phyloP scores from a whole-genome alignment of 2,797 vertebrate species.

The Ceryle rudis region DNA sequence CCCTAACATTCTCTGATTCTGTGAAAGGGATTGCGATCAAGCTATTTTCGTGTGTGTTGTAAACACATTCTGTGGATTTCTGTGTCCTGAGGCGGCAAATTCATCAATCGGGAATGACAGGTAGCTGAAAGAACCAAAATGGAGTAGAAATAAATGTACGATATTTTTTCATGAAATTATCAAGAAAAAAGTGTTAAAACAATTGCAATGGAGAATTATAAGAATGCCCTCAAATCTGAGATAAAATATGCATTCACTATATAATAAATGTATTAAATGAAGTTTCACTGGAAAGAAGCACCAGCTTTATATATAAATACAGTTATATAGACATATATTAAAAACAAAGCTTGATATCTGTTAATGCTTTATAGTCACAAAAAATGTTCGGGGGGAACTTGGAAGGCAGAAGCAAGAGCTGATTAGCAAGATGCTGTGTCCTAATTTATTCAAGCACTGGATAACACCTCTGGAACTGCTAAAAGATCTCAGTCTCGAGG shows the following conservation, averaged over 20 bases:
- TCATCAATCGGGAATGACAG: neutral
- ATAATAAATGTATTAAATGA: neutral
- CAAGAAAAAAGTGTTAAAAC: neutral
- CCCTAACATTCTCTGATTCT: no score
- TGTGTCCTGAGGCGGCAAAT: neutral
- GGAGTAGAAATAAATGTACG: neutral
- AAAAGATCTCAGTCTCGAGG: neutral
- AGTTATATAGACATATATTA: neutral
- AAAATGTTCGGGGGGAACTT: neutral
- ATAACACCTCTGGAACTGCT: neutral
- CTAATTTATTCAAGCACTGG: neutral
- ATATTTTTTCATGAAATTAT: rapidly evolving
- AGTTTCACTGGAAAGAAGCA: neutral
- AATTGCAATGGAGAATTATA: neutral
- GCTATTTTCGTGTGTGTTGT: rapidly evolving
- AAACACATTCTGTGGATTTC: rapidly evolving
- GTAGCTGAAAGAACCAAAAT: neutral
- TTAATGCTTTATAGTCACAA: neutral
- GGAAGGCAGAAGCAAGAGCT: neutral
- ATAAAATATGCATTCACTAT: neutral
- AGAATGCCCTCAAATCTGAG: neutral
- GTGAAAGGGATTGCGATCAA: rapidly evolving
- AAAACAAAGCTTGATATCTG: neutral
- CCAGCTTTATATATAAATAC: neutral
- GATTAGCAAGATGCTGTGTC: neutral